These are phyloP conservation scores for Globodera rostochiensis DNA, from an alignment of 1,140 invertebrate species.

Conservation along the genomic window DNA sequence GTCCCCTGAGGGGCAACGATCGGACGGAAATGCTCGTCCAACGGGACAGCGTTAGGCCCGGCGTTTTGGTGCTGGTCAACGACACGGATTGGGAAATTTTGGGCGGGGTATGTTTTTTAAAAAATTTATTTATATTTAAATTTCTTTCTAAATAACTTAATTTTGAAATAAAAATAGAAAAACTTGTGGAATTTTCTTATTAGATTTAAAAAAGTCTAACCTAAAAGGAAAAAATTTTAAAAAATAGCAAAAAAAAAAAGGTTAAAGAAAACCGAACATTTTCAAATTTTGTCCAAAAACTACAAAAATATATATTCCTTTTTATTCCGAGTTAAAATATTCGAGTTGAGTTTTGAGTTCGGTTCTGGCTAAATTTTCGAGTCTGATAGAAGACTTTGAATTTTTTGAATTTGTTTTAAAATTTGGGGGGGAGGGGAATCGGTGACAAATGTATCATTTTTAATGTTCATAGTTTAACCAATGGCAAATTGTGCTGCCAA, in stretches of 20 bases:
- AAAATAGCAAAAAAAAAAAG: too few species aligned
- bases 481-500: too few species aligned
- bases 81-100: slow-evolving; percentile 69
- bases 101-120: slow-evolving; percentile 55
- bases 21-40: slow-evolving; percentile 55
- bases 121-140: neutral
- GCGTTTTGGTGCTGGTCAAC: slow-evolving; percentile 69
- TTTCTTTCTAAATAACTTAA: too few species aligned
- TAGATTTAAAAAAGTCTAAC: neutral
- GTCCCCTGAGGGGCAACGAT: slow-evolving; percentile 32
- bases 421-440: too few species aligned
- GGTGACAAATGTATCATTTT: too few species aligned
- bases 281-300: slow-evolving; percentile 31
- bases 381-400: too few species aligned
- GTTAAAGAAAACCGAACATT: slow-evolving; percentile 14
- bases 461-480: too few species aligned
- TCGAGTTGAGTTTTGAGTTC: too few species aligned
- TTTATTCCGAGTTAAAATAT: neutral
- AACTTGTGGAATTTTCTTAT: neutral
- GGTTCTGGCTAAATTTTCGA: too few species aligned
- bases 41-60: slow-evolving; percentile 67
- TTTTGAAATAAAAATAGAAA: neutral
- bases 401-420: too few species aligned
- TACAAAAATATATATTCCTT: slow-evolving; percentile 2
- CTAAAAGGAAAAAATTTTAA: too few species aligned